A percentile compares a stretch with the other conserved stretches of the same genome.
Conservation (phyloP, 2,888 invertebrate genomes). For the Leptinotarsa haldemani region DNA sequence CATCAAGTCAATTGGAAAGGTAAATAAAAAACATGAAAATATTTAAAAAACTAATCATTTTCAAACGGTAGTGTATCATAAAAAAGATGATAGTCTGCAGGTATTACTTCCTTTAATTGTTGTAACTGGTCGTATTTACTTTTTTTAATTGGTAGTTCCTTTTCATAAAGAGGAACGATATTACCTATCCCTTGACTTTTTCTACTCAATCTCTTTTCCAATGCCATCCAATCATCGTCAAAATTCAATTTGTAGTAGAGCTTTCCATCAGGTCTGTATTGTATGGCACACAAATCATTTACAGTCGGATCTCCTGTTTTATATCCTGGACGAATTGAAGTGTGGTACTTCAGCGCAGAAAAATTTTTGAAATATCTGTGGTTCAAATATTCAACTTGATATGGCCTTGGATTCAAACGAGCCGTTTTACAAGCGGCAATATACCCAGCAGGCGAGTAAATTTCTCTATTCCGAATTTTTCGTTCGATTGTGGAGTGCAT, state of each 20-base stretch:
- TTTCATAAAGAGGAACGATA: slow-evolving; percentile 14
- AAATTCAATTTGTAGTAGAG: slow-evolving; percentile 40
- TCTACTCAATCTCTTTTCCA: slow-evolving; percentile 27
- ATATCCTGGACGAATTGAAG: slow-evolving; percentile 19
- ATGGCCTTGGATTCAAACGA: slow-evolving; percentile 40
- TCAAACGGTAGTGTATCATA: slow-evolving; percentile 25
- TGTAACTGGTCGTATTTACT: slow-evolving; percentile 24
- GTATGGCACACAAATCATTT: slow-evolving; percentile 37
- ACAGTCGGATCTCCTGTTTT: slow-evolving; percentile 38
- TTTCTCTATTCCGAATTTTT: slow-evolving; percentile 37
- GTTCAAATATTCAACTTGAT: slow-evolving; percentile 8
- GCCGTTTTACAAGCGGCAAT: slow-evolving; percentile 40
- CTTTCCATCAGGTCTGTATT: slow-evolving; percentile 36
- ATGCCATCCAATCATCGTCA: slow-evolving; percentile 26
- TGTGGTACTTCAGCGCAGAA: slow-evolving; percentile 20
- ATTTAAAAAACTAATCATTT: slow-evolving; percentile 20
- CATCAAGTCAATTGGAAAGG: background rate
- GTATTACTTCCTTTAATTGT: slow-evolving; percentile 24
- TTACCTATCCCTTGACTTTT: slow-evolving; percentile 15
- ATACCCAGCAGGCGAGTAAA: slow-evolving; percentile 46
- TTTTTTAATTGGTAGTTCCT: slow-evolving; percentile 25
- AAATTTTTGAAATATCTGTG: slow-evolving; percentile 18
- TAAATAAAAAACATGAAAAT: slow-evolving; percentile 19
- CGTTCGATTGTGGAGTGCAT: slow-evolving; percentile 46
- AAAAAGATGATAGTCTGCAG: slow-evolving; percentile 29